Base-by-base conservation (phyloP, 2,888 invertebrate species). In the Callyntrura guangdongensis region DNA sequence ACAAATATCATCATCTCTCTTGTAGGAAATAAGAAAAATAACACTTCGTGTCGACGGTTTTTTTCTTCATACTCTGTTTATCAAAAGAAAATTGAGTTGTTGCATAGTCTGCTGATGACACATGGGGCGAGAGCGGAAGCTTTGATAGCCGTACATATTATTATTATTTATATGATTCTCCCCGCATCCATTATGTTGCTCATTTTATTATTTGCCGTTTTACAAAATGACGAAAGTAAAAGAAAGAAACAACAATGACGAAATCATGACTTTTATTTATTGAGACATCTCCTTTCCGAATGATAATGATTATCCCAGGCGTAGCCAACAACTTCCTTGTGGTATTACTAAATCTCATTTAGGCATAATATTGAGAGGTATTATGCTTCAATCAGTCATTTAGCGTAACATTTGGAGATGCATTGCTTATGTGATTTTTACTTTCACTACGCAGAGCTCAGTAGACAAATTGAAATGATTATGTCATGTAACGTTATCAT, bases 391-490 rank as follows among this genome's bases (percentile, higher is more conserved):
- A 84, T 84, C 67, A 84, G 84, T 84, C 53, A 69, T 69, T 84
- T 84, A 69, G 25, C 67, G 27, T 53, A 27, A 27, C 11, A 17
- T 3, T 25, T 36, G 36, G 6, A 36, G 0, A 74, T 56, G 27
- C 27, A 53, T 77, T 77, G 49, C 3, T 6, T 36, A 4, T 2
- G 2, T 2, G 2, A 6, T 64, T 36, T 49, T 22, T 77, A 72
- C 72, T 72, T 72, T 72, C 72, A 72, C 72, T 72, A 20, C n/a
- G 36, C n/a, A 45, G 14, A 36, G 36, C 36, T 36, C 20, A 27
- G 59, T 56, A 86, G 91, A 91, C 91, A 91, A 91, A 91, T 91
- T 91, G 91, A 91, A 82, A 87, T 84, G 86, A 82, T 90, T 86
- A 82, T 90, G 90, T 88, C 90, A 86, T 90, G 90, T 88, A 84